Base-by-base conservation (phyloP, 2,113 vertebrate genomes). In the Macaca nemestrina region DNA sequence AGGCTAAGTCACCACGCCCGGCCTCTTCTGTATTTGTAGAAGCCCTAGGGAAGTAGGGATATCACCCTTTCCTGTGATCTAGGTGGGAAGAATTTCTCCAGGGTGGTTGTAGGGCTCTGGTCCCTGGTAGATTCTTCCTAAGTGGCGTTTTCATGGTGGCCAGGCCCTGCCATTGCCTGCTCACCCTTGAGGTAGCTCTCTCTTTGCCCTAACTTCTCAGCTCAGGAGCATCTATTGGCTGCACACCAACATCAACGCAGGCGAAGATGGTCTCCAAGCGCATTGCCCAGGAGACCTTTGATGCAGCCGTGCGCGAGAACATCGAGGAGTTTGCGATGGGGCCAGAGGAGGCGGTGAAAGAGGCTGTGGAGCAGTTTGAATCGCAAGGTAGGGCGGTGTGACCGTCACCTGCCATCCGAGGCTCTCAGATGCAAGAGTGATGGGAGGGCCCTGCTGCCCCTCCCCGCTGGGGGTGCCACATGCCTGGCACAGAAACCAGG, bases 211-310 rank as follows among this genome's bases (percentile, higher is more conserved):
- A 10, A 48, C 43, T 52, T 86, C 76, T 43, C 57, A 78, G 84
- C 55, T 84, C 22, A 18, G 75, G 85, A 32, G 18, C 17, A 1
- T 27, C 52, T 40, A 0, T 27, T 3, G 0, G 22, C 32, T 4
- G 18, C 10, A 1, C 25, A 7, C 0, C 22, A 38, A 23, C 7
- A 7, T 8, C 8, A 7, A 12, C 3, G 4, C 32, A 73, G 55
- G 5, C 25, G 11, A 91, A 95, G 43, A 99, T 99, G 99, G 99
- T 99, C 0, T 98, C 98, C 32, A 99, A 98, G 68, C 99, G 99
- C 93, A 99, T 99, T 87, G 98, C 99, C 0, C 99, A 99, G 98
- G 99, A 99, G 43, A 99, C 99, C 0, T 99, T 99, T 45, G 99
- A 99, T 30, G 99, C 99, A 0, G 99, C 99, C 0, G 99, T 99